These are phyloP conservation scores for Temnopleurus reevesii DNA, from an alignment of 53 echinoderm and acorn worm species.

Conservation along the genomic window DNA sequence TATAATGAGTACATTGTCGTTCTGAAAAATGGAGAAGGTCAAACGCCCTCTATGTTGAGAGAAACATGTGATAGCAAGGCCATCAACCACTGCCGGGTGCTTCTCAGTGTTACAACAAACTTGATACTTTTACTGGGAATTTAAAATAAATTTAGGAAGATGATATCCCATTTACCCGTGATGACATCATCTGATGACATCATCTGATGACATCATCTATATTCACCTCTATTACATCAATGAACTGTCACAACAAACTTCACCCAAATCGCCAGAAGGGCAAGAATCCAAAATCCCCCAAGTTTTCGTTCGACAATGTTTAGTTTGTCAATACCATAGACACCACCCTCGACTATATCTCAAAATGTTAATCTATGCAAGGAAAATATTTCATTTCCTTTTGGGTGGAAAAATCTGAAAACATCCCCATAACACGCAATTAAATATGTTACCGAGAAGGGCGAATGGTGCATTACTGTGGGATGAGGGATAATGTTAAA, in stretches of 20 bases:
- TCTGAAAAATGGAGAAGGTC: no score
- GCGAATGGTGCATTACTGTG: not conserved
- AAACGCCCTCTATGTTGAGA: no score
- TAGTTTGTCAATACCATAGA: constrained; percentile 17
- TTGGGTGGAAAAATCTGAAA: not conserved
- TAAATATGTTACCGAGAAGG: constrained; percentile 11
- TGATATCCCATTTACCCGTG: no score
- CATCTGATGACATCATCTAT: no score
- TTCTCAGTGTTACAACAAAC: no score
- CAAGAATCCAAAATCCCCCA: not conserved
- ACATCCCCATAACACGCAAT: not conserved
- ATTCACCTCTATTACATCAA: no score
- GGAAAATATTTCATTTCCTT: constrained; percentile 46
- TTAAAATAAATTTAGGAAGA: no score
- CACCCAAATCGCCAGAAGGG: not conserved
- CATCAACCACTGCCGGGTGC: no score
- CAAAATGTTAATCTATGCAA: constrained; percentile 30
- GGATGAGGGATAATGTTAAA: not conserved
- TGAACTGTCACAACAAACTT: not conserved
- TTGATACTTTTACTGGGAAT: no score
- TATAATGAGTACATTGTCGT: no score
- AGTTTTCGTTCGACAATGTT: not conserved
- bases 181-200: no score
- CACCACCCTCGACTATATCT: not conserved
- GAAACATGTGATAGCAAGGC: no score